A percentile compares a stretch with the other conserved stretches of the same genome.
Conservation (phyloP, 1,140 invertebrate genomes). For the Zaprionus taronus region DNA sequence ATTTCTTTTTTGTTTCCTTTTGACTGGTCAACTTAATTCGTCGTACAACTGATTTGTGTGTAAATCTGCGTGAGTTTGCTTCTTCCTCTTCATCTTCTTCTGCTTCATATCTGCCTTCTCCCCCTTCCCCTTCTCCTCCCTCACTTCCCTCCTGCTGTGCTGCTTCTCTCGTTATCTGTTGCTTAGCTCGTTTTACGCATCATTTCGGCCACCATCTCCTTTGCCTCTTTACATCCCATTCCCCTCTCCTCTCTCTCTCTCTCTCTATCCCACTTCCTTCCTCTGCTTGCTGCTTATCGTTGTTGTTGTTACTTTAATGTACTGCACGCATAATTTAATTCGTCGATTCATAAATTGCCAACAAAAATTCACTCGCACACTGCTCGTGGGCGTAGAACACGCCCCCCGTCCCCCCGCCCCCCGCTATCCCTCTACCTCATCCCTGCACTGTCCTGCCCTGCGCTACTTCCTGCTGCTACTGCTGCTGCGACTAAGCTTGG, state of each 20-base stretch:
- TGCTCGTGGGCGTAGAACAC: constrained; percentile 14
- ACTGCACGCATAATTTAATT: constrained; percentile 80
- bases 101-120: background rate
- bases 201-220: constrained; percentile 47
- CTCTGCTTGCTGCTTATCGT: constrained; percentile 6
- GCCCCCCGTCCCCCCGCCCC: background rate
- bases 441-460: too few species aligned
- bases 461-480: background rate
- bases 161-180: constrained; percentile 60
- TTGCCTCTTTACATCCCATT: background rate
- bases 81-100: constrained; percentile 2
- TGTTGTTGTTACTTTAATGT: constrained; percentile 54
- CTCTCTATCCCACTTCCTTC: constrained; percentile 14
- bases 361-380: constrained; percentile 59
- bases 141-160: background rate
- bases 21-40: constrained; percentile 7
- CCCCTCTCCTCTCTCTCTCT: constrained; percentile 23
- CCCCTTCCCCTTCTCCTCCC: background rate
- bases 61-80: constrained; percentile 18
- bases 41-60: constrained; percentile 22
- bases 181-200: constrained; percentile 66
- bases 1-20: background rate
- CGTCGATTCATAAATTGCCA: constrained; percentile 71
- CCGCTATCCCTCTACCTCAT: too few species aligned
- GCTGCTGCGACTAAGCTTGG: constrained; percentile 10